Evolutionary conservation across 2,888 invertebrate species (phyloP).

Genomic region (Phaedon cochleariae): DNA sequence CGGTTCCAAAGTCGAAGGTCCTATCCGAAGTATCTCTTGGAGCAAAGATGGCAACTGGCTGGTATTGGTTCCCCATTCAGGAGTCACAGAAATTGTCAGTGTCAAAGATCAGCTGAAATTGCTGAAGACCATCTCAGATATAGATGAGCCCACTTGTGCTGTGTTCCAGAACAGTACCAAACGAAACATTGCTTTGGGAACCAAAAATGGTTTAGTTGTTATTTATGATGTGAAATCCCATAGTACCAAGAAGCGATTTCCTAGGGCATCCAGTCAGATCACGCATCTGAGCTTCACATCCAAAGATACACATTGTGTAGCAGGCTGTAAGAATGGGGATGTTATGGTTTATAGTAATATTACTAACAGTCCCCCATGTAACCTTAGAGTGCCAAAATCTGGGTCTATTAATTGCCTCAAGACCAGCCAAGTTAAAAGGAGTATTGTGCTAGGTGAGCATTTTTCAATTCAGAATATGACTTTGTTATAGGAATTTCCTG

Average conservation of each 20-base stretch:
- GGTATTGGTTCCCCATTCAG: constrained; percentile 55
- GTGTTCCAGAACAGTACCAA: constrained; percentile 57
- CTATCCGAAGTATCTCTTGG: constrained; percentile 57
- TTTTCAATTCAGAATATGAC: not conserved
- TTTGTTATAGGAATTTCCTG: too few species aligned
- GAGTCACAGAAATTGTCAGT: constrained; percentile 56
- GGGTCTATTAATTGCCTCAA: constrained; percentile 52
- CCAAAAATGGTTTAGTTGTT: constrained; percentile 54
- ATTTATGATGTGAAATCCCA: constrained; percentile 58
- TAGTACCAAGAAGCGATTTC: constrained; percentile 53
- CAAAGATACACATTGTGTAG: constrained; percentile 57
- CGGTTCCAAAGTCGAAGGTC: constrained; percentile 48
- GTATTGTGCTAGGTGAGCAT: constrained; percentile 47
- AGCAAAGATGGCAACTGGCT: constrained; percentile 60
- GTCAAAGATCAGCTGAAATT: constrained; percentile 54
- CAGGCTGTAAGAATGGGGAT: constrained; percentile 55
- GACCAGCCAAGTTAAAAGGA: constrained; percentile 54
- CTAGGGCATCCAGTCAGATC: constrained; percentile 48
- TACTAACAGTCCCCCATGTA: constrained; percentile 50
- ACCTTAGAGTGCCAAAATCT: constrained; percentile 55
- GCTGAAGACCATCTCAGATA: constrained; percentile 53
- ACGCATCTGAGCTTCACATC: constrained; percentile 54
- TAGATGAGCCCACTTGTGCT: constrained; percentile 57
- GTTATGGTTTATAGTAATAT: constrained; percentile 54
- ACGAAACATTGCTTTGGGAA: constrained; percentile 54